These are phyloP conservation scores for Amphiura filiformis DNA, from an alignment of 35 echinoderm and acorn worm species.

Conservation along the genomic window DNA sequence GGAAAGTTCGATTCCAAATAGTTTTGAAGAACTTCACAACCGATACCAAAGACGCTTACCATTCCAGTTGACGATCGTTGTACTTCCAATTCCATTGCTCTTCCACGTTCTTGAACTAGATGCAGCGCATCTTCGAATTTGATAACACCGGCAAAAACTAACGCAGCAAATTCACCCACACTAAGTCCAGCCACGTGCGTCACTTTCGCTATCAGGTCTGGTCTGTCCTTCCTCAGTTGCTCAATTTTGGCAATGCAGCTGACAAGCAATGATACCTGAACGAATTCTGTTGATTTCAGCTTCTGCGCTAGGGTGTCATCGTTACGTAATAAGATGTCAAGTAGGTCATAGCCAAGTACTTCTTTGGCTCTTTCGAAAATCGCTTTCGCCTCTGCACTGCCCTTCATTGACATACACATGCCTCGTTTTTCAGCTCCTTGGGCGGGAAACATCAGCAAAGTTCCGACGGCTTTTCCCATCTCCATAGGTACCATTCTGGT, in stretches of 20 bases:
- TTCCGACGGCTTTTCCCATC: neutral
- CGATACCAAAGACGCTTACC: neutral
- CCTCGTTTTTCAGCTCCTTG: slow-evolving; percentile 20
- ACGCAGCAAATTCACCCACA: neutral
- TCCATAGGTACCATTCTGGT: no score
- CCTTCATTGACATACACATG: slow-evolving; percentile 13
- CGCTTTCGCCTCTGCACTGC: neutral
- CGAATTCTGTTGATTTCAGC: slow-evolving; percentile 8
- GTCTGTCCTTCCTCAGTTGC: neutral
- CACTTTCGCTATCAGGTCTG: neutral
- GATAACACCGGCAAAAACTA: neutral
- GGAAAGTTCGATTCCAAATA: neutral
- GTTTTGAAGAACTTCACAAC: neutral
- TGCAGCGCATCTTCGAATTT: neutral
- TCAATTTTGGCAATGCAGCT: slow-evolving; percentile 12
- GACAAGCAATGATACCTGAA: neutral
- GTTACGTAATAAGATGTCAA: neutral
- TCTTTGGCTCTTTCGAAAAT: slow-evolving; percentile 19
- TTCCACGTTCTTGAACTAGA: slow-evolving; percentile 10
- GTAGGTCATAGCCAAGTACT: neutral
- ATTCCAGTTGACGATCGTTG: neutral
- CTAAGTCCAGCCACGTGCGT: neutral
- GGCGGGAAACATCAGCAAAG: slow-evolving; percentile 1
- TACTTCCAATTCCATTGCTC: slow-evolving; percentile 17
- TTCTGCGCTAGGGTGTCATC: neutral